Conservation (phyloP, 1,140 invertebrate species). For the Lepidurus couesii region DNA sequence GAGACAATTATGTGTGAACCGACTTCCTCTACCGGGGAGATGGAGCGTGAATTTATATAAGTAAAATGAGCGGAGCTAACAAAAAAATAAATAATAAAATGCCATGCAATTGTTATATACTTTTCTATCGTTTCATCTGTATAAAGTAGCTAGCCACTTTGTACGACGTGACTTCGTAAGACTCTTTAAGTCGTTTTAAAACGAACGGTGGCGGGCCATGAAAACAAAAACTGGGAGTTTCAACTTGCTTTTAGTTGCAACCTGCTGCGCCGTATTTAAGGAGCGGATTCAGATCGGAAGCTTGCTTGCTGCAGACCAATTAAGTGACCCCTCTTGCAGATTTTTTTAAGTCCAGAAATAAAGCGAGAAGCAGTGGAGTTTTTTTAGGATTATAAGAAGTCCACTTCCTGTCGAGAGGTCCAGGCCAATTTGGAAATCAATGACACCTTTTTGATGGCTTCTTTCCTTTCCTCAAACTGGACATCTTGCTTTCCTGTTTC, state of each 20-base stretch:
- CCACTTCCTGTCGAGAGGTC: not conserved
- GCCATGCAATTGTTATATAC: not conserved
- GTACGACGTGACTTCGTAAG: not conserved
- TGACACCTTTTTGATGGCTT: not conserved
- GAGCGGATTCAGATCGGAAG: not conserved
- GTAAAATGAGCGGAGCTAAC: not conserved
- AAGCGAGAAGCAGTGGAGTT: too few species aligned
- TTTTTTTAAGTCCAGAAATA: not conserved
- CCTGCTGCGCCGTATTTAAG: not conserved
- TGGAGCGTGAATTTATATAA: not conserved
- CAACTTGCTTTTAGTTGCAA: not conserved
- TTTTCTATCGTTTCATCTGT: not conserved
- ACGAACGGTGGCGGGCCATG: not conserved
- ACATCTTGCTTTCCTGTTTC: not conserved
- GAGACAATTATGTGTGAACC: not conserved
- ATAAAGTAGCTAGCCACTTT: not conserved
- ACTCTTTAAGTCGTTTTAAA: not conserved
- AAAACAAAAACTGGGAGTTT: not conserved
- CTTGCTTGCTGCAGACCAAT: not conserved
- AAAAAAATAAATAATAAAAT: not conserved
- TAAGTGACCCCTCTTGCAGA: not conserved
- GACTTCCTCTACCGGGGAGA: conserved; percentile 1
- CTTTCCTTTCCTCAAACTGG: not conserved
- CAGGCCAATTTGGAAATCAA: not conserved
- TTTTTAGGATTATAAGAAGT: not conserved